A percentile compares a stretch with the other conserved stretches of the same genome.
Conservation (phyloP, 2,888 invertebrate genomes). For the Eucriotettix oculatus region DNA sequence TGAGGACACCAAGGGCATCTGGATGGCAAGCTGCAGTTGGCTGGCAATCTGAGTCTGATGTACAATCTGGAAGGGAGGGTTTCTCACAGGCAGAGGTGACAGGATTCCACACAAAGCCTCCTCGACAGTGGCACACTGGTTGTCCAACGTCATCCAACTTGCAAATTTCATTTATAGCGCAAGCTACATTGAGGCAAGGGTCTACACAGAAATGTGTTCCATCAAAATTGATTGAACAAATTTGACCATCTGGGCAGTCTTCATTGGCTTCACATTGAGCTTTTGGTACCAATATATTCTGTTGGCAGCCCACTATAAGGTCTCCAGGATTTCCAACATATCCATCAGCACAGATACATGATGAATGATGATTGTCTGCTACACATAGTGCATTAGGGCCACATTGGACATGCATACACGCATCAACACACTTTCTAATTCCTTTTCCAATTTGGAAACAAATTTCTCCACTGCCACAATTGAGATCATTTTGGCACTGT, state of each 20-base stretch:
- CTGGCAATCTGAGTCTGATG: conserved; percentile 50
- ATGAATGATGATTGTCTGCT: conserved; percentile 66
- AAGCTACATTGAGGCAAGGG: conserved; percentile 64
- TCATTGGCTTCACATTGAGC: conserved; percentile 50
- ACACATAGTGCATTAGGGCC: conserved; percentile 81
- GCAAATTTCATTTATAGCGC: conserved; percentile 69
- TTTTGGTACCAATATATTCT: conserved; percentile 23
- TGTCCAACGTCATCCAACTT: conserved; percentile 44
- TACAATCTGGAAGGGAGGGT: conserved; percentile 72
- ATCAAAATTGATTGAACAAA: conserved; percentile 47
- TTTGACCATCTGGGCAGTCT: conserved; percentile 54
- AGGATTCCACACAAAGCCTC: conserved; percentile 69
- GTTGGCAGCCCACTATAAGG: conserved; percentile 58
- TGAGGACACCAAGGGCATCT: conserved; percentile 71
- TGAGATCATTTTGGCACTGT: conserved; percentile 64
- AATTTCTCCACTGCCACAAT: conserved; percentile 69
- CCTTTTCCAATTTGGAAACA: conserved; percentile 65
- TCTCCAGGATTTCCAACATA: conserved; percentile 71
- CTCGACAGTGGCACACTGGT: conserved; percentile 64
- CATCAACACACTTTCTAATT: conserved; percentile 66
- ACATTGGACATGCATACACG: conserved; percentile 73
- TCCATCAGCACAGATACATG: conserved; percentile 72
- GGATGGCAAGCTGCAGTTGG: conserved; percentile 54
- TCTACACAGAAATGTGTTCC: conserved; percentile 53
- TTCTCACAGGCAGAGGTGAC: conserved; percentile 66